Conservation (phyloP, 2,113 vertebrate species). For the Eptesicus fuscus region DNA sequence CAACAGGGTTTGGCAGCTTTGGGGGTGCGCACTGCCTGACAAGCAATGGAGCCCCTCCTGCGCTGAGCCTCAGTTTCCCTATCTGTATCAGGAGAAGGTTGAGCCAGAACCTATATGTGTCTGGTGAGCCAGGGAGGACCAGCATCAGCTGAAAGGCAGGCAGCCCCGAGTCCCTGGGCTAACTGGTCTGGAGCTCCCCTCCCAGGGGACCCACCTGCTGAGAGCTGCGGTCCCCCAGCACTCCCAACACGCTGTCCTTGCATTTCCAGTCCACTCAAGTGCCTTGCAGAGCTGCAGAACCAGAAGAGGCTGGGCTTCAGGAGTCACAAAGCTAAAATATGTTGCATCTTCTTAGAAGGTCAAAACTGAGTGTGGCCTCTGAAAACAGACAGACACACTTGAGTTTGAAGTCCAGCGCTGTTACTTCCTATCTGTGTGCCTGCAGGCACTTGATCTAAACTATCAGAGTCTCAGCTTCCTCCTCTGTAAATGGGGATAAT, state of each 20-base stretch:
- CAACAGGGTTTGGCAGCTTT: neutral
- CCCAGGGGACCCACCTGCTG: too few species aligned
- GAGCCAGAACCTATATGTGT: neutral
- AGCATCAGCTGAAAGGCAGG: neutral
- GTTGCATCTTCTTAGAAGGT: neutral
- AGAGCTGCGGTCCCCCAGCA: rapidly evolving
- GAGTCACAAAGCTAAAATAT: neutral
- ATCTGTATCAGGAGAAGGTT: neutral
- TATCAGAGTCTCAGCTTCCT: neutral
- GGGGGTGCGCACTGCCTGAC: neutral
- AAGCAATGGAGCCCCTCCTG: rapidly evolving
- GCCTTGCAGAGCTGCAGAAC: neutral
- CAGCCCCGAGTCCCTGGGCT: rapidly evolving
- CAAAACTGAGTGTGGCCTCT: neutral
- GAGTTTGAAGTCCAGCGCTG: neutral
- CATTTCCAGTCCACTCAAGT: neutral
- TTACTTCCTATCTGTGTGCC: neutral
- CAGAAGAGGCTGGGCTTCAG: neutral
- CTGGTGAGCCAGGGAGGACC: neutral
- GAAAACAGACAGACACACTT: neutral
- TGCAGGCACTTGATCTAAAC: neutral
- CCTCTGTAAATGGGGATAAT: neutral
- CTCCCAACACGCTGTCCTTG: neutral
- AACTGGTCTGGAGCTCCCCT: too few species aligned
- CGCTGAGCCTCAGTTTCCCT: neutral